A percentile compares a stretch with the other conserved stretches of the same genome.
phyloP scores from a whole-genome alignment of 2,113 vertebrate genomes.

The Thomomys bottae region DNA sequence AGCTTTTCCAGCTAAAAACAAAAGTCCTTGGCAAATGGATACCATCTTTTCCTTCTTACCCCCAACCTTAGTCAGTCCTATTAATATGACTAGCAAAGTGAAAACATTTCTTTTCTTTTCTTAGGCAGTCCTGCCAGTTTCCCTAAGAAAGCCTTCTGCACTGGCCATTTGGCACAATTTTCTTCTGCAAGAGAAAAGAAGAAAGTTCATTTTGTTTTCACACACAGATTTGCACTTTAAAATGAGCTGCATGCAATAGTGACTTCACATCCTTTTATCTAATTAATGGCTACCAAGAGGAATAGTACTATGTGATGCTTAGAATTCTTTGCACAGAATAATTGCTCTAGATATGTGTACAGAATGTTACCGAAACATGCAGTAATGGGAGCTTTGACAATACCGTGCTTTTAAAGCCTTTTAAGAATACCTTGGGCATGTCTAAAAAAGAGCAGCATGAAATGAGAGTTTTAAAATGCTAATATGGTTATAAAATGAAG shows the following conservation, averaged over 20 bases:
- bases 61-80: neutral
- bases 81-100: slow-evolving; percentile 11
- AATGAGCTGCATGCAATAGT: slow-evolving; percentile 28
- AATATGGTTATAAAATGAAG: slow-evolving; percentile 50
- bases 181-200: neutral
- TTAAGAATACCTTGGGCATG: slow-evolving; percentile 51
- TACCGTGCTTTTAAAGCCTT: slow-evolving; percentile 63
- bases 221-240: slow-evolving; percentile 36
- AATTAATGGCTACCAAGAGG: slow-evolving; percentile 54
- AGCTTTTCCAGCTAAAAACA: neutral
- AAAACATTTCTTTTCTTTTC: neutral
- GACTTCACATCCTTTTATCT: slow-evolving; percentile 46
- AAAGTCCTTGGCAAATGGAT: neutral
- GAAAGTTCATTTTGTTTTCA: slow-evolving; percentile 27
- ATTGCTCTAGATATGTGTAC: slow-evolving; percentile 26
- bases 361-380: slow-evolving; percentile 46
- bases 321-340: slow-evolving; percentile 49
- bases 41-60: neutral
- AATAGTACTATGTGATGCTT: slow-evolving; percentile 31
- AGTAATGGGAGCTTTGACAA: slow-evolving; percentile 66
- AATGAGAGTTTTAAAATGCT: slow-evolving; percentile 57
- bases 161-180: neutral
- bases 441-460: slow-evolving; percentile 42
- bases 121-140: neutral
- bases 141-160: neutral